Conservation (phyloP, 2,888 invertebrate genomes). For the Syrista parreyssii region DNA sequence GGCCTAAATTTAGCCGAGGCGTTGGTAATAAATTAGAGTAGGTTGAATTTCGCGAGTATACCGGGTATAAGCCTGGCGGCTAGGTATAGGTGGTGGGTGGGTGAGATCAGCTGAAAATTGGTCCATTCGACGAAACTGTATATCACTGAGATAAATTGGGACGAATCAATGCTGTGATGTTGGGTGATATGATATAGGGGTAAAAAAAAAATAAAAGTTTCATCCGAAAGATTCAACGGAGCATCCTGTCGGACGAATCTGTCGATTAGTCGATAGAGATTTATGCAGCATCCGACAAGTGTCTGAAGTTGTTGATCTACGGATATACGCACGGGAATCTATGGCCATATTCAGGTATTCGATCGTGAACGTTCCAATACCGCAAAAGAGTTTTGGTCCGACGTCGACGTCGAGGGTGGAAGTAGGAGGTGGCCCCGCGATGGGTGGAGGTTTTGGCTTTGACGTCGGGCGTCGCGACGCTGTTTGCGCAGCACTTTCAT, state of each 20-base stretch:
- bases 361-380: constrained; percentile 46
- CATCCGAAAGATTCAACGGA: neutral
- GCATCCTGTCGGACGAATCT: neutral
- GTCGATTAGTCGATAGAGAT: neutral
- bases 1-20: constrained; percentile 16
- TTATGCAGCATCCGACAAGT: constrained; percentile 2
- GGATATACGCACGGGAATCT: constrained; percentile 26
- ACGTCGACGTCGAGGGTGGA: constrained; percentile 27
- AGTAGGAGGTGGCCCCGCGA: constrained; percentile 15
- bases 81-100: neutral
- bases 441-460: constrained; percentile 57
- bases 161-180: neutral
- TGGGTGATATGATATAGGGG: neutral
- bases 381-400: constrained; percentile 45
- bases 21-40: constrained; percentile 9
- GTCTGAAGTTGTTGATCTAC: constrained; percentile 4
- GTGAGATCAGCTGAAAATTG: neutral
- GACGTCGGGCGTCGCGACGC: constrained; percentile 62
- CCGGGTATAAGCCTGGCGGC: neutral
- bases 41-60: constrained; percentile 6
- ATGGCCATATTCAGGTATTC: constrained; percentile 28
- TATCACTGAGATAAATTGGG: neutral
- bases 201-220: neutral
- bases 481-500: constrained; percentile 65
- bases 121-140: neutral